Base-by-base conservation (phyloP, 2,113 vertebrate genomes). In the Psophia crepitans region DNA sequence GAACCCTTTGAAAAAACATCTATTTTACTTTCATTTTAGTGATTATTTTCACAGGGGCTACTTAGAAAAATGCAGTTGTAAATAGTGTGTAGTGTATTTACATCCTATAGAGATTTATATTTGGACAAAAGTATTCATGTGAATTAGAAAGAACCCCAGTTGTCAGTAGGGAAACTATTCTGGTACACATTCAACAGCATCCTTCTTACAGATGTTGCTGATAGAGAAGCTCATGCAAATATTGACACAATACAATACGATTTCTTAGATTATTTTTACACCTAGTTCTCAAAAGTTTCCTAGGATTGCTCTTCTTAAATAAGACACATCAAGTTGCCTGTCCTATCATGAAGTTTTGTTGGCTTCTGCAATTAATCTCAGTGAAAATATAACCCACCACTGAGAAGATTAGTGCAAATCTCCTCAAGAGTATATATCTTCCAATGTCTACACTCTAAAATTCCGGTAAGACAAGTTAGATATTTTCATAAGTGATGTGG, bases 311-410 rank as follows among this genome's bases (percentile, higher is more conserved):
- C 7, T 49, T 58, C 46, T 76, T 51, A 82, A 74, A 86, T 33
- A 83, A 20, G n/a, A 83, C 33, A 80, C 32, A 39, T 46, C 44
- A 68, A 57, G 23, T 86, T 65, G 11, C 12, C 37, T 46, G 9
- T 13, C 26, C 13, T 57, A 90, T 76, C 56, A 76, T 26, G 14
- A 71, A 48, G 56, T 74, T 96, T 75, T 58, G 91, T 95, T 93
- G 41, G 44, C 61, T 96, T 94, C 75, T 11, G 12, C 73, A 84
- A 93, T 75, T 56, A 94, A 61, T 66, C 37, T 78, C 65, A 65
- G 20, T 69, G 64, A 90, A 93, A 79, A 94, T 74, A 74, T 11
- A 46, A 76, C 24, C 56, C 54, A 44, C 66, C 57, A 56, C 64
- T 82, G 60, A 77, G 91, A 94, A 89, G 46, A 66, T 39, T 48